These are phyloP conservation scores for human DNA, from an alignment of 2,113 vertebrate genomes.

Conservation along the genomic window DNA sequence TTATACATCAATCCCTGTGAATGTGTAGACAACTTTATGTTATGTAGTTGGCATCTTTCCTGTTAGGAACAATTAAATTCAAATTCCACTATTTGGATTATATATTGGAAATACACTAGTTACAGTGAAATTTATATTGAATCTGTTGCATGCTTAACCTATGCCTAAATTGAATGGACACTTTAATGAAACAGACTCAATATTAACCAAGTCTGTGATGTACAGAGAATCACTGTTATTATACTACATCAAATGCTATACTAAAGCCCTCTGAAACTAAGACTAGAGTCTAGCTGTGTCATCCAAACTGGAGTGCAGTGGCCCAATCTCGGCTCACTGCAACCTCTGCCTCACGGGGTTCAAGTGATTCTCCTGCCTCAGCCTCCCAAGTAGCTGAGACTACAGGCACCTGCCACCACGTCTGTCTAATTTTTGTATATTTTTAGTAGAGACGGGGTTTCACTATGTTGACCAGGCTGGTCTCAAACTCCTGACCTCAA, in stretches of 20 bases:
- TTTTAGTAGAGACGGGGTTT: too few relatives aligned
- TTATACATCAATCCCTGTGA: neutral
- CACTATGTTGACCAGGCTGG: too few relatives aligned
- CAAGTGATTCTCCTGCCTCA: too few relatives aligned
- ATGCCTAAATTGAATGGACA: neutral
- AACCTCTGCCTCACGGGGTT: too few relatives aligned
- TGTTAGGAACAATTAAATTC: conserved; percentile 18
- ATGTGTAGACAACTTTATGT: neutral
- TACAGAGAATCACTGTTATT: neutral
- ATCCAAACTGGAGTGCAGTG: too few relatives aligned
- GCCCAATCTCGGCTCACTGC: too few relatives aligned
- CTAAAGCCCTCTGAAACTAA: neutral
- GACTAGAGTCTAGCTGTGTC: neutral
- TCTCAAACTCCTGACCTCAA: too few relatives aligned
- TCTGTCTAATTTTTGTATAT: too few relatives aligned
- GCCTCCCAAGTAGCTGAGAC: too few relatives aligned
- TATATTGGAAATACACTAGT: conserved; percentile 12
- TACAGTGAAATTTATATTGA: conserved; percentile 16
- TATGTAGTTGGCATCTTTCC: neutral
- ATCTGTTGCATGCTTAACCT: neutral
- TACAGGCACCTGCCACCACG: too few relatives aligned
- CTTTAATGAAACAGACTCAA: neutral
- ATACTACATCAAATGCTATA: neutral
- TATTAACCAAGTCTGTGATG: neutral
- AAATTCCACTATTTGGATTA: conserved; percentile 10